These are phyloP conservation scores for Riptortus pedestris DNA, from an alignment of 1,140 invertebrate genomes.

Conservation along the genomic window DNA sequence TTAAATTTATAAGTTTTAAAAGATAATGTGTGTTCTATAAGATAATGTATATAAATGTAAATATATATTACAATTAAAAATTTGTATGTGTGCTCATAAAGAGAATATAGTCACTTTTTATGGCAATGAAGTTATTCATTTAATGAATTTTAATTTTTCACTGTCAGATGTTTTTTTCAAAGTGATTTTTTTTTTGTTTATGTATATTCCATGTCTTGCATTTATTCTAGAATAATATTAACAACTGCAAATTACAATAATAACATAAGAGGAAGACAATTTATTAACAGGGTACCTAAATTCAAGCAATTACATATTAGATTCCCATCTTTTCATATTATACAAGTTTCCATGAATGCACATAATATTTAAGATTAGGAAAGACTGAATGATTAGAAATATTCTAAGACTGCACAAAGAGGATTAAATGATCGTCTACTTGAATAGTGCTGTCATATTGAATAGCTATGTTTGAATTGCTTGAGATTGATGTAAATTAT, in stretches of 20 bases:
- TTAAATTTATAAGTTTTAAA: too few relatives aligned
- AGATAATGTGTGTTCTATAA: background rate
- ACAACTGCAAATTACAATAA: too few relatives aligned
- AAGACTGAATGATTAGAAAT: conserved; percentile 9
- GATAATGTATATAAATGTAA: conserved; percentile 9
- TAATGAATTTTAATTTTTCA: background rate
- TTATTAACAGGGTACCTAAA: background rate
- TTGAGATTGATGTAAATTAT: background rate
- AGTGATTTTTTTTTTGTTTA: background rate
- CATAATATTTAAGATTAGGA: conserved; percentile 13
- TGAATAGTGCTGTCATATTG: background rate
- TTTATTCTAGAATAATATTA: too few relatives aligned
- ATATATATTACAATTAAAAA: conserved; percentile 2
- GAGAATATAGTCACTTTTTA: background rate
- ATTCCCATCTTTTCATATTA: background rate
- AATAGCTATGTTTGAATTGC: background rate
- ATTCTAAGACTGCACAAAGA: background rate
- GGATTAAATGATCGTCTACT: background rate
- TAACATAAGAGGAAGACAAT: too few relatives aligned
- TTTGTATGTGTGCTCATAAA: conserved; percentile 14
- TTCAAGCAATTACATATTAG: background rate
- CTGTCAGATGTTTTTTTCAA: background rate
- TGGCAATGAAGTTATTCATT: background rate
- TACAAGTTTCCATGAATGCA: background rate
- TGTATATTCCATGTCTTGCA: background rate